A percentile compares a stretch with the other conserved stretches of the same genome.
These are phyloP conservation scores for Glareola pratincola DNA, from an alignment of 2,113 vertebrate species.

Conservation along the genomic window DNA sequence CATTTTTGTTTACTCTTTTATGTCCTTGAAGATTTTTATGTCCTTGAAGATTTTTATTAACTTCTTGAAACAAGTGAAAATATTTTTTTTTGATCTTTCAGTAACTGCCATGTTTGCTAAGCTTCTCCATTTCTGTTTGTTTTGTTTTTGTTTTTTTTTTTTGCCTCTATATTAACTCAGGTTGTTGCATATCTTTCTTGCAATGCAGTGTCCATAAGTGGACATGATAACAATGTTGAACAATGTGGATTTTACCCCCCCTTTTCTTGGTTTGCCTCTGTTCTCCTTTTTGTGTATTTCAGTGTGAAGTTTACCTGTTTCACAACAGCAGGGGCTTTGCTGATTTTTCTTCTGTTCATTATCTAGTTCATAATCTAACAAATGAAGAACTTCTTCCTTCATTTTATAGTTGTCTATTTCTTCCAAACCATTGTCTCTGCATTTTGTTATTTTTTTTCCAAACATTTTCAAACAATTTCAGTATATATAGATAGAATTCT, in stretches of 20 bases:
- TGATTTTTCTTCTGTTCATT: background rate
- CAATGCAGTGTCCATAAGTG: background rate
- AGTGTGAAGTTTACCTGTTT: background rate
- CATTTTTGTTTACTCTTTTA: background rate
- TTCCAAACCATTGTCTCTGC: background rate
- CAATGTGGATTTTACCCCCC: accelerated
- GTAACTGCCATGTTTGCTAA: background rate
- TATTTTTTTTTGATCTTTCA: background rate
- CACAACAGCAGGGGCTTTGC: background rate
- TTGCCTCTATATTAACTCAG: background rate
- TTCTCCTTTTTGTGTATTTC: background rate
- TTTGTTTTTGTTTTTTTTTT: too few species aligned
- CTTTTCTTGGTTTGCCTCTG: background rate
- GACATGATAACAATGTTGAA: background rate
- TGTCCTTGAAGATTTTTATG: background rate
- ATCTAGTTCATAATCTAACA: background rate
- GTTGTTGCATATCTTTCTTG: background rate
- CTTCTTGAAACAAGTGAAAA: background rate
- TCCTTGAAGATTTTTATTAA: background rate
- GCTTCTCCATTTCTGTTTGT: background rate
- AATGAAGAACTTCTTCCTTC: background rate
- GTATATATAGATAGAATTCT: background rate
- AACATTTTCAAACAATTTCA: background rate
- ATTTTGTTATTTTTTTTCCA: background rate
- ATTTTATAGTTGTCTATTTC: background rate